Percentiles rank a stretch among this genome's conserved stretches.
These are phyloP conservation scores for Eupeodes latifasciatus DNA, from an alignment of 2,888 invertebrate genomes.

Conservation along the genomic window DNA sequence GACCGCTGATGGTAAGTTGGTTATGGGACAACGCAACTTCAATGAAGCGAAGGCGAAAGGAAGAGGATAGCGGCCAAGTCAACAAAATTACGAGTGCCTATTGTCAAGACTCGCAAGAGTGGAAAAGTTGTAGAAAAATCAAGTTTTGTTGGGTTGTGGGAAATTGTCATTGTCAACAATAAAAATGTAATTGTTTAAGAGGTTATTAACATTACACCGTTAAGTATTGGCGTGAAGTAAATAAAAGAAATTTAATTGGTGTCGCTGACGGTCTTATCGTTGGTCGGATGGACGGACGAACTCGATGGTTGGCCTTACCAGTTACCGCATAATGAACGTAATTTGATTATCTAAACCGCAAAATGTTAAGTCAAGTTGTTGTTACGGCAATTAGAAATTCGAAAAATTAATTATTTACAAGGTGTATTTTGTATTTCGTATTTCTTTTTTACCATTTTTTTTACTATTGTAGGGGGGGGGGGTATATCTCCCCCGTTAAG, in stretches of 20 bases:
- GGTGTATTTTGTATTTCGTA: no score
- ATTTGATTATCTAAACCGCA: not conserved
- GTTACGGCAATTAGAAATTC: not conserved
- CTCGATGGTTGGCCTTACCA: no score
- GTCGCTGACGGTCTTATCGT: not conserved
- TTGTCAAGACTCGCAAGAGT: not conserved
- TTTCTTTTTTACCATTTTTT: not conserved
- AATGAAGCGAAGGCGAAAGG: slow-evolving; percentile 61
- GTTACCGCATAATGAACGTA: no score
- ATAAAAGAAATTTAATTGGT: slow-evolving; percentile 49
- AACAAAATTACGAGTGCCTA: no score
- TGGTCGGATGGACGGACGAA: not conserved
- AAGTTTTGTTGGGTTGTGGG: slow-evolving; percentile 24
- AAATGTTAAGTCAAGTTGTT: slow-evolving; percentile 22
- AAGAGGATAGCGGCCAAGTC: not conserved
- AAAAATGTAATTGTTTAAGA: slow-evolving; percentile 44
- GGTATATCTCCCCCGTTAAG: no score
- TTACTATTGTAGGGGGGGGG: no score
- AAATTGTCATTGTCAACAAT: slow-evolving; percentile 55
- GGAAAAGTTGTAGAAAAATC: slow-evolving; percentile 11
- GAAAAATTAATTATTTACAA: not conserved
- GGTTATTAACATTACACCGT: slow-evolving; percentile 61
- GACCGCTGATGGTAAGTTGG: not conserved
- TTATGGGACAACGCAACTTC: slow-evolving; percentile 14
- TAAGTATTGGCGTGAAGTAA: slow-evolving; percentile 5